Evolutionary conservation across 30 jellyfish, hydroid and myxozoan species (phyloP), one percentile per base, ranked within the genome.

Genomic region (Aurelia coerulea): DNA sequence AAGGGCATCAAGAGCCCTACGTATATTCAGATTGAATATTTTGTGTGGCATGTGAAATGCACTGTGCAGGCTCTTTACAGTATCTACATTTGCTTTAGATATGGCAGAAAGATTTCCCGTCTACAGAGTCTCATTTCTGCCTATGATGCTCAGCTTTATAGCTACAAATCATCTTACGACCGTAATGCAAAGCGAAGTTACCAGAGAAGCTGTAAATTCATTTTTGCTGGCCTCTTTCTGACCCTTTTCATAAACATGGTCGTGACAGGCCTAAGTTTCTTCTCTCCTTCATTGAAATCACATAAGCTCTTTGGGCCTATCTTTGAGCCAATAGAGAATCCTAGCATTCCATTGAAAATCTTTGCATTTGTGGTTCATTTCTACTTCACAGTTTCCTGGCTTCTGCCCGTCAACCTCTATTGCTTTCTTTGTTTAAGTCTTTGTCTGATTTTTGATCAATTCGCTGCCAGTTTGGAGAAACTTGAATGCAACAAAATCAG

Each of bases 401-500:
- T 83, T 34, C 80, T 83, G 5, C 92, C 92, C 1, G 92, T 83
- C 86, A 83, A 52, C 37, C 75, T 83, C 70, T 83, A 83, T 62
- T 83, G 92, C 73, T 29, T 56, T 8, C 71, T 83, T 32, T 83
- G 92, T 71, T 39, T 83, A 13, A 75, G 79, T 59, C 73, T 83
- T 59, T 53, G 85, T 56, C 77, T 83, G 73, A 32, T 71, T 0
- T 76, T 83, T 71, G 85, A 70, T 31, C 92, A 83, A 79, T 83
- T 83, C 63, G 39, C 58, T 33, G 49, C 92, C 0, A 70, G 80
- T 3, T n/a, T 83, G 46, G 49, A 53, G 46, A 10, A 67, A 19
- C 17, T 53, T 54, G 37, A 58, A 29, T 68, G 92, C 92, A 59
- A 65, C 80, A 53, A 42, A 2, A 77, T 71, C 79, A 62, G 67